Conservation (phyloP, 2,888 invertebrate species). For the Girardia tigrina region DNA sequence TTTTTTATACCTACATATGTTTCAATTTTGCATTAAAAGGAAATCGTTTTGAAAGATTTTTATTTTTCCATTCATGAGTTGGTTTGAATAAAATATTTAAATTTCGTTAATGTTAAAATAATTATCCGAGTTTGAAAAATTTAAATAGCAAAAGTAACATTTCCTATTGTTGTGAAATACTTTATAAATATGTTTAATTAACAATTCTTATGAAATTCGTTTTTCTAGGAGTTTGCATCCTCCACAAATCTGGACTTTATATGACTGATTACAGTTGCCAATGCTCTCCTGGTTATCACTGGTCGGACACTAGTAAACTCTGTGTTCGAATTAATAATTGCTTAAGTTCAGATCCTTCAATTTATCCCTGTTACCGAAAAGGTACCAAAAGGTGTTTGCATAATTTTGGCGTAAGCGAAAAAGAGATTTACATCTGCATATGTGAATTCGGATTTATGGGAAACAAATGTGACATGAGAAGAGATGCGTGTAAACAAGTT, state of each 20-base stretch:
- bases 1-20: too few relatives aligned
- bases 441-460: conserved; percentile 28
- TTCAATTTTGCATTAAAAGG: too few relatives aligned
- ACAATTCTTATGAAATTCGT: too few relatives aligned
- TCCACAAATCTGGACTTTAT: not conserved
- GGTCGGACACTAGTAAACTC: not conserved
- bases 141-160: too few relatives aligned
- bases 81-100: too few relatives aligned
- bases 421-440: not conserved
- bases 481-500: conserved; percentile 28
- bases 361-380: conserved; percentile 6
- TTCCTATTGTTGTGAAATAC: too few relatives aligned
- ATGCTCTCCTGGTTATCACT: not conserved
- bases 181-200: too few relatives aligned
- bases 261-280: not conserved
- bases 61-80: too few relatives aligned
- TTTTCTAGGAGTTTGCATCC: conserved; percentile 3
- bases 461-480: not conserved
- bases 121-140: too few relatives aligned
- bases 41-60: too few relatives aligned
- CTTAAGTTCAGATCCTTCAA: not conserved
- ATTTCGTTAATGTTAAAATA: too few relatives aligned
- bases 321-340: conserved; percentile 21
- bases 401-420: not conserved
- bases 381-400: conserved; percentile 10